Conservation (phyloP, 1,140 invertebrate species). For the Drosophila navojoa region DNA sequence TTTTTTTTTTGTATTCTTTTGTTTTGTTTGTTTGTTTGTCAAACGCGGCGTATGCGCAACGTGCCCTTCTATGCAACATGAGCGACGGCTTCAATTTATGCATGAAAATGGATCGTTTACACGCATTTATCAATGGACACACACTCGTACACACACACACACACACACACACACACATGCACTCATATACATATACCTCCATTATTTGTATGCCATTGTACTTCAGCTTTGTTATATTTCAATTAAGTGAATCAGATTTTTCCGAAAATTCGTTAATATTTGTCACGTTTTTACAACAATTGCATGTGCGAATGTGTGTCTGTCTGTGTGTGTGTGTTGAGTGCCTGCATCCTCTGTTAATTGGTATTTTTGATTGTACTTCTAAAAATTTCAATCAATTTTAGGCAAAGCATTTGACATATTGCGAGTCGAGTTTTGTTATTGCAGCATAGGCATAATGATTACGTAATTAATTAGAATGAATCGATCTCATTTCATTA, state of each 20-base stretch:
- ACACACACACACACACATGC: constrained; percentile 6
- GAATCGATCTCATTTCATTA: background rate
- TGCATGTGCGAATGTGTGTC: background rate
- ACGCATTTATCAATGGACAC: constrained; percentile 58
- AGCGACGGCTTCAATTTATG: constrained; percentile 55
- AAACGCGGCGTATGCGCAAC: constrained; percentile 72
- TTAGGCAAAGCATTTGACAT: too few relatives aligned
- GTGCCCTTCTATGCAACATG: constrained; percentile 59
- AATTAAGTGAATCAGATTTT: constrained; percentile 37
- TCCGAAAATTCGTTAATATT: constrained; percentile 27
- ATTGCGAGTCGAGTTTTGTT: background rate
- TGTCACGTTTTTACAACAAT: constrained; percentile 40
- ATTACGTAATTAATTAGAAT: background rate
- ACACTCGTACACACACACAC: background rate
- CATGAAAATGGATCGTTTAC: constrained; percentile 65
- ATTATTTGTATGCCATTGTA: background rate
- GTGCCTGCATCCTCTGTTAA: constrained; percentile 15
- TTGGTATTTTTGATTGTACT: constrained; percentile 27
- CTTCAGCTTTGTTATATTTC: constrained; percentile 35
- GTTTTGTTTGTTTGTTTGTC: constrained; percentile 81
- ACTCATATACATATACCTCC: background rate
- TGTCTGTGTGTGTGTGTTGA: background rate
- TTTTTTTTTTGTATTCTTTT: constrained; percentile 49
- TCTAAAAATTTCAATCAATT: constrained; percentile 22
- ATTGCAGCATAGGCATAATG: background rate